Conservation (phyloP, 2,888 invertebrate genomes). For the Lasioglossum leucozonium region DNA sequence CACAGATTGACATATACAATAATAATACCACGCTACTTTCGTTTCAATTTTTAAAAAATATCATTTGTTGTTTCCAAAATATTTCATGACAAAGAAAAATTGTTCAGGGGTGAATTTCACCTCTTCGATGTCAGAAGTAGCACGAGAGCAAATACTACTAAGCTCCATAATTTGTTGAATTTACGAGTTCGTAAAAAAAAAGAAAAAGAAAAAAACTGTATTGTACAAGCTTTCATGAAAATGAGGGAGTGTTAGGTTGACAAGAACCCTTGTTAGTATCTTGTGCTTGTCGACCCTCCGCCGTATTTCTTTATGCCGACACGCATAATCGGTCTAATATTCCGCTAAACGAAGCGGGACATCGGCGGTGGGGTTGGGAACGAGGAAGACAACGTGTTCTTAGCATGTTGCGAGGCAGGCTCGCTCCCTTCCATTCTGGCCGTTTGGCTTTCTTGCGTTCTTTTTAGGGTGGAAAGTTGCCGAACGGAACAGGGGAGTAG, state of each 20-base stretch:
- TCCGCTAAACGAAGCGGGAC: background rate
- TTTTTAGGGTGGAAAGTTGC: conserved; percentile 55
- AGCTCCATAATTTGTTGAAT: no score
- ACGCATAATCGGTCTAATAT: conserved; percentile 48
- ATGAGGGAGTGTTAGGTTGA: background rate
- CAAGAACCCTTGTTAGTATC: background rate
- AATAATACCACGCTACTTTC: no score
- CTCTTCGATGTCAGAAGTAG: no score
- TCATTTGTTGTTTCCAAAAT: no score
- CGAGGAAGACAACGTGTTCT: conserved; percentile 31
- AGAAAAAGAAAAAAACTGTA: background rate
- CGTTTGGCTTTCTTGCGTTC: conserved; percentile 42
- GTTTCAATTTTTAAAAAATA: no score
- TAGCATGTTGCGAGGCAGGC: conserved; percentile 44
- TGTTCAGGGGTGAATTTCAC: no score
- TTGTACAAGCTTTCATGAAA: background rate
- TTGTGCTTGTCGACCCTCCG: background rate
- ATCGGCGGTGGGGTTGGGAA: background rate
- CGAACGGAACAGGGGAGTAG: conserved; percentile 46
- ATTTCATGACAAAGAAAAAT: no score
- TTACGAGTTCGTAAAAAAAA: no score
- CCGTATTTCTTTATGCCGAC: background rate
- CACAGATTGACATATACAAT: no score
- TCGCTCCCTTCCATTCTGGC: conserved; percentile 33
- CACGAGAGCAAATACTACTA: no score